Evolutionary conservation across 2,888 invertebrate genomes (phyloP), one percentile per base, ranked within the genome.

Genomic region (Acrocyrtus sp.): DNA sequence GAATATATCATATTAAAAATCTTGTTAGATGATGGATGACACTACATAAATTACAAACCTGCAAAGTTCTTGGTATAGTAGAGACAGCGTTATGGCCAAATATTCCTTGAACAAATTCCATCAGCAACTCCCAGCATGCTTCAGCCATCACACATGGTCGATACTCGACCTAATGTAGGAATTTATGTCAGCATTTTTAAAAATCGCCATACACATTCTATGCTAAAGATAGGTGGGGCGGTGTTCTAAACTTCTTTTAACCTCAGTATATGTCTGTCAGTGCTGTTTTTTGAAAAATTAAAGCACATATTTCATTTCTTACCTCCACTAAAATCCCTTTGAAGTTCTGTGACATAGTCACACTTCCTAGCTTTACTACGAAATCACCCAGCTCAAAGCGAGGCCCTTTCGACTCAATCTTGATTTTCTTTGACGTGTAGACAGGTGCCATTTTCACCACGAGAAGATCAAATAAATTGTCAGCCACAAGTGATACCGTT

Each of bases 311-410:
- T n/a, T n/a, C n/a, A n/a, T n/a, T n/a, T n/a, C 84, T 82, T 81
- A 93, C 93, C 89, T 97, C 97, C 51, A 97, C 90, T 3, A 97
- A 87, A 61, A 97, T 90, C 6, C 97, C 97, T 85, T 96, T 96
- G 83, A 96, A 96, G 82, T 91, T 94, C 82, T 94, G 93, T 84
- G 93, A 94, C 88, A 96, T 92, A 0, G 94, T 92, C 0, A 97
- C 96, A 17, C 92, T 93, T 1, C 97, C 97, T 0, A 98, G 87
- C 85, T 97, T 97, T 3, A 98, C 92, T 78, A 94, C 90, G 84
- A 98, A 98, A 83, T 98, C 98, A 0, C 94, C 94, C 41, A 86
- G 81, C 77, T 86, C 85, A 82, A 86, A 87, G 57, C 86, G 82
- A 54, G 85, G 78, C 90, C 91, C 87, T 79, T 85, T 85, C 27